Base-by-base conservation (phyloP, 1,140 invertebrate species). In the Lamellibrachia luymesi region DNA sequence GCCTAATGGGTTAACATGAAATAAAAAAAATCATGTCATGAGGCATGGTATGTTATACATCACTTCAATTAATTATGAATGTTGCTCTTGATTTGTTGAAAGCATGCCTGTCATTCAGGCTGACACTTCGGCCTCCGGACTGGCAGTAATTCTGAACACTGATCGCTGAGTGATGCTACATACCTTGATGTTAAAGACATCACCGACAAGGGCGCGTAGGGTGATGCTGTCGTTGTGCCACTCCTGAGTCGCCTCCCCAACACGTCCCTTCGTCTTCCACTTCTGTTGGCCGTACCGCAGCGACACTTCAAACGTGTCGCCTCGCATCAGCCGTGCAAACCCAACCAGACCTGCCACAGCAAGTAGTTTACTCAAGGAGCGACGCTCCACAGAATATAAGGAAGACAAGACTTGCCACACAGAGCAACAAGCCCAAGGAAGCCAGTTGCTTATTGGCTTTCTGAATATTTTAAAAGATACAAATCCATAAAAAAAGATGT, bases 231-330 rank as follows among this genome's bases (percentile, higher is more conserved):
- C 96, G 91, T 96, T 96, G 93, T 97, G 97, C 97, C 97, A 97
- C 51, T 95, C 96, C 95, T 97, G 97, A 90, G 95, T 96, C 64
- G 96, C 96, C 94, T 97, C 97, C 52, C 96, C 96, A 10, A 97
- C 96, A 93, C 97, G 95, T 0, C 97, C 97, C 92, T 97, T 96
- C 22, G 96, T 96, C 94, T 97, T 97, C 97, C 97, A 97, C 95
- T 97, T 97, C 95, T 97, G 97, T 38, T 95, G 94, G 22, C 97
- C 97, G 94, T 97, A 97, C 93, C 97, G 96, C 27, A 97, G 96
- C 4, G 96, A 96, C 25, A 97, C 97, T 95, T 97, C 97, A 95
- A 97, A 97, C 27, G 97, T 96, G 95, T 97, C 97, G 7, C 97
- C 97, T 17, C 97, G 96, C 95, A 97, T 97, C n/a, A 97, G 95